Base-by-base conservation (phyloP, 2,888 invertebrate genomes). In the Microchrysa polita region DNA sequence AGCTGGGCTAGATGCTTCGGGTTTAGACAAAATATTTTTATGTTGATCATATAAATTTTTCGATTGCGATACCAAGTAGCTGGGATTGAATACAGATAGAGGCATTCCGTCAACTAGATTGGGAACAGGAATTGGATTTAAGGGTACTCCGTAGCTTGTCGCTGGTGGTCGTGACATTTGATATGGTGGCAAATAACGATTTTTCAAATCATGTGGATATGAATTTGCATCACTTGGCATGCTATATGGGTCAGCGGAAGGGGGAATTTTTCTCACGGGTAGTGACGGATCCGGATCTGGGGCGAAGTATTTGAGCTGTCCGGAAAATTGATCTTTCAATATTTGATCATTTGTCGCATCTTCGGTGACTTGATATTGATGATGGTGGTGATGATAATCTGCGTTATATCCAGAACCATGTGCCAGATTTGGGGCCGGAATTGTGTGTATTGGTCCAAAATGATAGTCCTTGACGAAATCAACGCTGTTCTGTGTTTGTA, bases 401-500 rank as follows among this genome's bases (percentile, higher is more conserved):
- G 34, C 55, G 12, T 22, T 7, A 14, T 40, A 69, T 4, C 52
- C 57, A 10, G 69, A n/a, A 74, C 82, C 81, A 75, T 81, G 80
- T 60, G 81, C 53, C 53, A 94, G 86, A 86, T 94, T 93, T 9
- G 94, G 94, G 23, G 94, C 94, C 80, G 93, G 93, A 77, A 94
- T 93, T 10, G 94, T 93, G 84, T 93, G 93, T 81, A 94, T 94
- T 1, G 93, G 93, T 78, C 92, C 93, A 81, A 89, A 95, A 87
- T 95, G 95, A 20, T 55, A 40, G 87, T 95, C 95, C 87, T 94
- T 94, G 79, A 95, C 94, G 88, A 96, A 94, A 90, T 81, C 82
- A 74, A 80, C 80, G 57, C 78, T 78, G 73, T 82, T 81, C 69
- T 83, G 82, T 77, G 81, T 78, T 82, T 84, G 78, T 72, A n/a